These are phyloP conservation scores for Emydura subglobosa DNA, from an alignment of 2,113 vertebrate species.

Conservation along the genomic window DNA sequence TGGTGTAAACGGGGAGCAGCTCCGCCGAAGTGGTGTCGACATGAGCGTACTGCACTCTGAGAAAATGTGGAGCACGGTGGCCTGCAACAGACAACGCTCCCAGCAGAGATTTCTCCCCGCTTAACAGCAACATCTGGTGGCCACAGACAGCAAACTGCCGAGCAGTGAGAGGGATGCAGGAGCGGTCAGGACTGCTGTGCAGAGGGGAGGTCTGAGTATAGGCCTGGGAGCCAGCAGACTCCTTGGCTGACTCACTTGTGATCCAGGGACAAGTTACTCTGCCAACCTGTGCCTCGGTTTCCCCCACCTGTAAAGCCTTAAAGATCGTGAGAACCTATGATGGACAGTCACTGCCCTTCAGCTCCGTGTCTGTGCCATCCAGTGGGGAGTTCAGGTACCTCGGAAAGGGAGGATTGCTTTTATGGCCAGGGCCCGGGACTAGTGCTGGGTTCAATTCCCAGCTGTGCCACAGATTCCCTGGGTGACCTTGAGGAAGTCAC, in stretches of 20 bases:
- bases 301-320: not conserved
- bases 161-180: not conserved
- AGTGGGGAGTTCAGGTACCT: no score
- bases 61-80: not conserved
- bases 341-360: not conserved
- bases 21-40: no score
- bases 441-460: no score
- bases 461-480: no score
- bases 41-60: no score
- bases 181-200: not conserved
- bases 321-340: not conserved
- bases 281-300: not conserved
- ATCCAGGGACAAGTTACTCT: not conserved
- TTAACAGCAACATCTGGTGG: not conserved
- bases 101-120: accelerated
- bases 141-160: not conserved
- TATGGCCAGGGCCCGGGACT: no score
- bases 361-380: no score
- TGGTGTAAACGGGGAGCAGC: no score
- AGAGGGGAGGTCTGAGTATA: not conserved
- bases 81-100: not conserved
- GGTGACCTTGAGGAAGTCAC: no score
- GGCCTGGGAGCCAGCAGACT: not conserved
- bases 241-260: not conserved
- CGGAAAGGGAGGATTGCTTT: no score